Evolutionary conservation across 2,113 vertebrate species (phyloP).

Genomic region (Psittacula cyanocephala): DNA sequence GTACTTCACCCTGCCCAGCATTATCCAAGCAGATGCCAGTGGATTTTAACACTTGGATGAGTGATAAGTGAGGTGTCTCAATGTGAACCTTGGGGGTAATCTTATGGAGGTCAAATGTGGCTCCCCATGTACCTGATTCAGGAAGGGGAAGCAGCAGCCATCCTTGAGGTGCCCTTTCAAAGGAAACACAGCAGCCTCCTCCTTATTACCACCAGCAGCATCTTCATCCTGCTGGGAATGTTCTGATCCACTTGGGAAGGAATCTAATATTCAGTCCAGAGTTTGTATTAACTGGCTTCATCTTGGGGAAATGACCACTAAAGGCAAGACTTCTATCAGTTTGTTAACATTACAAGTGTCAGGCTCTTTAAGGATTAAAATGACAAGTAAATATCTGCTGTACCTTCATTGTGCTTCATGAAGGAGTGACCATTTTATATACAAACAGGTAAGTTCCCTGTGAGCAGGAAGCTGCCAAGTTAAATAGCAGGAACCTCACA

Average conservation of each 20-base stretch:
- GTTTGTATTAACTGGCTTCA: background rate
- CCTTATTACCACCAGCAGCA: background rate
- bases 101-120: accelerated
- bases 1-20: background rate
- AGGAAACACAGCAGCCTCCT: background rate
- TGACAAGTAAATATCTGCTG: background rate
- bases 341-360: background rate
- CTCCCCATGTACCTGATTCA: background rate
- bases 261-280: background rate
- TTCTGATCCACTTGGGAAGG: background rate
- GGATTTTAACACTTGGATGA: background rate
- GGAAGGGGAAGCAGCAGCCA: background rate
- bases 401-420: background rate
- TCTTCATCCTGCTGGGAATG: background rate
- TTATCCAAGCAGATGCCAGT: background rate
- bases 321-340: background rate
- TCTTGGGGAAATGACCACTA: background rate
- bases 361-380: background rate
- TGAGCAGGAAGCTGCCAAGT: background rate
- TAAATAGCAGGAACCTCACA: background rate
- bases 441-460: background rate
- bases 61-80: background rate
- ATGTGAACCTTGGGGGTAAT: background rate
- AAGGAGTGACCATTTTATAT: background rate
- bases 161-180: background rate